phyloP scores from a whole-genome alignment of 2,888 invertebrate species.

The Scaptomyza flava region DNA sequence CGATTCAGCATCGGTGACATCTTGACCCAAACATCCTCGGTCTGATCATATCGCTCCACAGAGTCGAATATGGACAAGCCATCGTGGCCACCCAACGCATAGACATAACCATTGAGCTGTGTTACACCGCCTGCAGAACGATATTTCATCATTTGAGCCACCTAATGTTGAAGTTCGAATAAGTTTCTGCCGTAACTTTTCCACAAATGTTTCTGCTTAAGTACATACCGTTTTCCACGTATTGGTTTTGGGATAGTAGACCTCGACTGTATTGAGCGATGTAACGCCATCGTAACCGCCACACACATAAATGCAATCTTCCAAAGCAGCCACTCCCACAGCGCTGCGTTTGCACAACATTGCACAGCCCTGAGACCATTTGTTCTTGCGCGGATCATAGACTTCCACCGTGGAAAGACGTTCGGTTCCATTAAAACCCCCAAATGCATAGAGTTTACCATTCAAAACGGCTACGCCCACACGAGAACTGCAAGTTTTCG shows the following conservation, averaged over 20 bases:
- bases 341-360: slow-evolving; percentile 92
- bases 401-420: slow-evolving; percentile 93
- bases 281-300: slow-evolving; percentile 94
- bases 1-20: slow-evolving; percentile 92
- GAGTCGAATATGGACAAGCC: slow-evolving; percentile 94
- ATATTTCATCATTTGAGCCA: slow-evolving; percentile 85
- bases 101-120: slow-evolving; percentile 88
- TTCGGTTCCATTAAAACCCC: slow-evolving; percentile 94
- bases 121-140: slow-evolving; percentile 90
- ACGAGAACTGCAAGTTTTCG: slow-evolving; percentile 86
- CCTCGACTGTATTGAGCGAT: slow-evolving; percentile 91
- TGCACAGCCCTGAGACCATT: slow-evolving; percentile 91
- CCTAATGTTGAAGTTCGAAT: slow-evolving; percentile 56
- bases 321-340: slow-evolving; percentile 91
- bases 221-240: slow-evolving; percentile 89
- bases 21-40: slow-evolving; percentile 89
- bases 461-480: slow-evolving; percentile 94
- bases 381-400: slow-evolving; percentile 89
- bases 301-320: slow-evolving; percentile 92
- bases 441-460: slow-evolving; percentile 91
- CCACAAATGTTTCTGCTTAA: background rate
- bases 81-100: slow-evolving; percentile 94
- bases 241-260: slow-evolving; percentile 90
- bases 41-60: slow-evolving; percentile 92
- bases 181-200: background rate